Conservation (phyloP, 2,113 vertebrate genomes). For the Gallinago undulata region DNA sequence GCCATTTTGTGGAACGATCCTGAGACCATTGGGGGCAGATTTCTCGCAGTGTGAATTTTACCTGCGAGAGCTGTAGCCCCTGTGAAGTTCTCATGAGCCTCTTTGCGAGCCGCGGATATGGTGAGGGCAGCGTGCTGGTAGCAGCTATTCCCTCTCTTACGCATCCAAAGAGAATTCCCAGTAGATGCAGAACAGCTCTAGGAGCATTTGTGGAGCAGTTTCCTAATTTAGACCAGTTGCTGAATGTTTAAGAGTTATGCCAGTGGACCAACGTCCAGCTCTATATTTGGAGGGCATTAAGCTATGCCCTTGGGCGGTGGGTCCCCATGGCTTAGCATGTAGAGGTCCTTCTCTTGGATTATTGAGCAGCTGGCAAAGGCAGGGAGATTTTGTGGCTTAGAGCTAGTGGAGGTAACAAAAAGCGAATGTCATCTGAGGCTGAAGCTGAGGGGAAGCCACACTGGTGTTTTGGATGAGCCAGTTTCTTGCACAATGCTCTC, state of each 20-base stretch:
- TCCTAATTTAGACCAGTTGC: neutral
- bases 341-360: neutral
- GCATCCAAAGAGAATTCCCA: neutral
- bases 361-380: neutral
- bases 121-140: neutral
- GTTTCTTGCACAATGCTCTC: neutral
- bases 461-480: neutral
- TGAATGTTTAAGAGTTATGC: neutral
- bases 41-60: neutral
- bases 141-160: neutral
- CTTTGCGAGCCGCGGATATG: neutral
- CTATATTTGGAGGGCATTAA: constrained; percentile 10
- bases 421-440: neutral
- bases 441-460: neutral
- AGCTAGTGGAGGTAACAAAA: neutral
- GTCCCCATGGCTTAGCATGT: neutral
- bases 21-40: neutral
- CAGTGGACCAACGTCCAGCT: neutral
- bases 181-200: neutral
- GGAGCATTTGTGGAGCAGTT: neutral
- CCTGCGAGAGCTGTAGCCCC: neutral
- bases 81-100: neutral
- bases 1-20: neutral
- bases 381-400: neutral
- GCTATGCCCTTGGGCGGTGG: neutral